Base-by-base conservation (phyloP, 2,113 vertebrate species). In the Epinephelus cyanopodus region DNA sequence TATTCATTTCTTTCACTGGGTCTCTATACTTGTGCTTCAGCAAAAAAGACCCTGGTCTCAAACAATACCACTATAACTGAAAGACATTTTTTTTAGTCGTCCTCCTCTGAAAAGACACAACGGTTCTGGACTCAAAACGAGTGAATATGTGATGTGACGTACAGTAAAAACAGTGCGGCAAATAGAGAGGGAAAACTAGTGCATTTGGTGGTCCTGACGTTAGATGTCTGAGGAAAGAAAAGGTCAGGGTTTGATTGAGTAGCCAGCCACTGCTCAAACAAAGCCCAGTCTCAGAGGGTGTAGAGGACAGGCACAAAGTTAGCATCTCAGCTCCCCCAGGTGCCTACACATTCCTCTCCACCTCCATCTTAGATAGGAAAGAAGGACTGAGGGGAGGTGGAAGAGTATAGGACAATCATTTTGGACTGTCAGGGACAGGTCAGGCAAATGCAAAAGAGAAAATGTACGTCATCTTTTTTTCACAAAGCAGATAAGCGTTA, bases 241-340 rank as follows among this genome's bases (percentile, higher is more conserved):
- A 94, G 92, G 92, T 93, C 87, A 87, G 66, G 52, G 80, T 86
- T 83, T 87, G 92, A 91, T 90, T 79, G 84, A 91, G 77, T 82
- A 74, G 87, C 64, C 72, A 48, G 85, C 45, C 58, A 29, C 67
- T 56, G 76, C 82, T 92, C 89, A 88, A 84, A 91, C 85, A 92
- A 89, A 91, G 82, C 69, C 66, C 65, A 4, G 81, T 88, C 89
- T 89, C 89, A 3, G 82, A 80, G 84, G 89, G 71, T 29, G 56
- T 37, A 63, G 77, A 86, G 82, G 80, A 90, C 67, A 29, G 79
- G 42, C 79, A 64, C 66, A 82, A 82, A 90, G 91, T 91, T 90
- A 90, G 79, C 81, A 77, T 27, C 23, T 54, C 66, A 48, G 63
- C 64, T 77, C 88, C 81, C 52, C 21, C 60, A 60, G 82, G 88